Conservation (phyloP, 2,113 vertebrate genomes). For the Tamias sibiricus region DNA sequence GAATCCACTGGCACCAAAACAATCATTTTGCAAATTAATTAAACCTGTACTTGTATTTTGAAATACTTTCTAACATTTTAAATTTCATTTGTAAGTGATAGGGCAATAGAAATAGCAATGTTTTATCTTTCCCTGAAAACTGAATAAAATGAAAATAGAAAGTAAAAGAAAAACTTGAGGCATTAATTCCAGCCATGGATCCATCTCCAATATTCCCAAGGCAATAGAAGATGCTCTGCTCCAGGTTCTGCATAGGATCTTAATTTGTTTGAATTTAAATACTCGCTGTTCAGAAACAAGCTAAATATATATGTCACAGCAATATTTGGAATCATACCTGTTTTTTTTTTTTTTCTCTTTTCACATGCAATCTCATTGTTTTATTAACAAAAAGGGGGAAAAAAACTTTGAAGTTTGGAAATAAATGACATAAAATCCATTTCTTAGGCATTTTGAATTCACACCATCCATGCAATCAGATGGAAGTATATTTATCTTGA, state of each 20-base stretch:
- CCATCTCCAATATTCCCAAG: neutral
- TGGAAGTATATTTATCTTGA: conserved; percentile 16
- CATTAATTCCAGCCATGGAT: neutral
- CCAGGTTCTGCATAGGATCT: neutral
- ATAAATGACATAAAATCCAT: neutral
- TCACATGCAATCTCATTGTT: neutral
- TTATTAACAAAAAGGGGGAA: conserved; percentile 30
- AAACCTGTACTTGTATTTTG: neutral
- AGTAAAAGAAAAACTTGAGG: neutral
- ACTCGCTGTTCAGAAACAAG: neutral
- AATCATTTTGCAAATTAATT: neutral
- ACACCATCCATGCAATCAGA: neutral
- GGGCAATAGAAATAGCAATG: neutral
- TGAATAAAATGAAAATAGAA: conserved; percentile 17
- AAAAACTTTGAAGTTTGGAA: conserved; percentile 14
- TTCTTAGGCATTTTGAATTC: conserved; percentile 17
- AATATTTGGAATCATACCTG: neutral
- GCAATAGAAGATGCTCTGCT: neutral
- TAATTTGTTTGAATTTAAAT: neutral
- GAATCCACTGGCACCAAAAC: neutral
- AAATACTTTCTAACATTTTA: conserved; percentile 8
- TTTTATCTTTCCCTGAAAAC: neutral
- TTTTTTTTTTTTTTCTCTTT: neutral
- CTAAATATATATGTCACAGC: neutral
- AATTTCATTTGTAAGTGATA: neutral